Evolutionary conservation across 2,797 vertebrate genomes (phyloP).

Genomic region (Mastacembelus armatus): DNA sequence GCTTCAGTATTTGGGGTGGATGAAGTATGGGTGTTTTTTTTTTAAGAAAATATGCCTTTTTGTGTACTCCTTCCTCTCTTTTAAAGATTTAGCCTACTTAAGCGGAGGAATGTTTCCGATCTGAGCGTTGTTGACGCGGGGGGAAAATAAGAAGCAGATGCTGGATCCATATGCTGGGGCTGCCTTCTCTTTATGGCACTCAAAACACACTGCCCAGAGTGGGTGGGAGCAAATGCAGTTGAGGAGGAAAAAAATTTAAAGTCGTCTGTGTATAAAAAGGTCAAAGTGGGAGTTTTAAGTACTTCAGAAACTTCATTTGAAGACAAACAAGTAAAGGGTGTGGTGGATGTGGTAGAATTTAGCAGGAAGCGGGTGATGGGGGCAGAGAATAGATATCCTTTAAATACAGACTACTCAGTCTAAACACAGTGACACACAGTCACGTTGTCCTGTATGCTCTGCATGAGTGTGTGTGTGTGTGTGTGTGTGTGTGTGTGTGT

Average conservation of each 20-base stretch:
- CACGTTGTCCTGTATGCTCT: constrained; percentile 1
- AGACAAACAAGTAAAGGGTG: constrained; percentile 56
- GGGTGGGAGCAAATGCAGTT: constrained; percentile 48
- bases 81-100: constrained; percentile 59
- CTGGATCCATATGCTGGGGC: constrained; percentile 63
- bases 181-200: constrained; percentile 60
- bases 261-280: constrained; percentile 11
- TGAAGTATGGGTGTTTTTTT: constrained; percentile 53
- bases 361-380: constrained; percentile 58
- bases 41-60: constrained; percentile 51
- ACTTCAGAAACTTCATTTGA: constrained; percentile 54
- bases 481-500: constrained; percentile 1
- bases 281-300: constrained; percentile 52
- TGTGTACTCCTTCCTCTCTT: constrained; percentile 57
- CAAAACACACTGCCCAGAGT: constrained; percentile 59
- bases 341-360: constrained; percentile 58
- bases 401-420: constrained; percentile 47
- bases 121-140: constrained; percentile 64
- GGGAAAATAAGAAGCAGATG: constrained; percentile 82
- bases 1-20: constrained; percentile 42
- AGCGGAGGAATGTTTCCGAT: constrained; percentile 77
- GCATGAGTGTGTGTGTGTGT: not conserved
- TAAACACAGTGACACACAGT: constrained; percentile 46
- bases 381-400: constrained; percentile 36
- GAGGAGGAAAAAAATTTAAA: constrained; percentile 30